Base-by-base conservation (phyloP, 2,888 invertebrate species). In the Carcina quercana region DNA sequence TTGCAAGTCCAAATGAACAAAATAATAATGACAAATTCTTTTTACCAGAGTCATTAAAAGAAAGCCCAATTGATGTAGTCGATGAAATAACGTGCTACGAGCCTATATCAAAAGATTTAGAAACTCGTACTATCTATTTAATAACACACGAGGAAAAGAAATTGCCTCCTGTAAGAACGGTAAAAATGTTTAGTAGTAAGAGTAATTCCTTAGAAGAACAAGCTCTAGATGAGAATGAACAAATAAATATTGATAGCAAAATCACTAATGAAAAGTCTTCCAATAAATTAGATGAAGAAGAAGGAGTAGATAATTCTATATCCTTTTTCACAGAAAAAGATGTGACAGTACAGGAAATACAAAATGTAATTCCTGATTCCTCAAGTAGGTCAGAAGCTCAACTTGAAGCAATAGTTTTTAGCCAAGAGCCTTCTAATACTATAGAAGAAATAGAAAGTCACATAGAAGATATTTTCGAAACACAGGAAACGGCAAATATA, bases 101-200 rank as follows among this genome's bases (percentile, higher is more conserved):
- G 45, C 67, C 72, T 28, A 54, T 65, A 5, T 44, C 50, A 13
- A 58, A 62, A 38, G 64, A 74, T 34, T 37, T 56, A 19, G 71
- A 78, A 53, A 85, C 85, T 11, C 71, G 70, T 34, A 85, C 74
- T 31, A 86, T 91, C 46, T 87, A 89, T 35, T 68, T 91, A 25
- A 91, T 91, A 42, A 91, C 91, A 3, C 91, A 91, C 38, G 91
- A 91, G 68, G 90, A 91, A 69, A 86, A 89, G 45, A 86, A 87
- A 67, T 72, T 88, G 54, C 87, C 88, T 38, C 90, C 91, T 7
- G 86, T 90, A 25, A 82, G 82, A 40, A 82, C 80, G 13, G 73
- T 82, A 0, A 83, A 82, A 64, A 61, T 82, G 13, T 90, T 72
- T 76, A 87, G 66, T 54, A 90, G 72, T 84, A 89, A 84, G 80